A percentile compares a stretch with the other conserved stretches of the same genome.
phyloP scores from a whole-genome alignment of 2,888 invertebrate species.

The Agonopterix heracliana region DNA sequence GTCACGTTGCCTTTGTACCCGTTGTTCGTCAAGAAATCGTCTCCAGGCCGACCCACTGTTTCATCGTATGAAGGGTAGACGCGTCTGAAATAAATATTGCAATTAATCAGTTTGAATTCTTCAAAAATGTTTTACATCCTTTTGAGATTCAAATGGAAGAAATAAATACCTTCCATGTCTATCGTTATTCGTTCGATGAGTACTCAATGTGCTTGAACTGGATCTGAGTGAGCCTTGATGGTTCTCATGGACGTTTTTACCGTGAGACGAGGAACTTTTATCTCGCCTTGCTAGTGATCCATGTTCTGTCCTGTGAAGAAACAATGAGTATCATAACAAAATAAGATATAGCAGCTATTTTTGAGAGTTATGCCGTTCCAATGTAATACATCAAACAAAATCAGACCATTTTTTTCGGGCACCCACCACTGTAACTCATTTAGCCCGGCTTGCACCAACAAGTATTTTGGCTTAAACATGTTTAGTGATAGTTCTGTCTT shows the following conservation, averaged over 20 bases:
- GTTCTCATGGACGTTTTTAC: constrained; percentile 50
- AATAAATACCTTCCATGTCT: constrained; percentile 58
- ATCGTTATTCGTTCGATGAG: constrained; percentile 71
- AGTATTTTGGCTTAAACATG: no score
- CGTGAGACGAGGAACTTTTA: constrained; percentile 51
- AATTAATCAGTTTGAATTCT: not conserved
- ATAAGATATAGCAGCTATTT: not conserved
- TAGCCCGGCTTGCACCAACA: no score
- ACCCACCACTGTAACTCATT: no score
- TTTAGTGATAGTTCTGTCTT: no score
- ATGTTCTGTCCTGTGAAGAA: constrained; percentile 45
- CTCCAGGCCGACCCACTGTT: constrained; percentile 41
- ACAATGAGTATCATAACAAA: no score
- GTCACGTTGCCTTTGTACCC: constrained; percentile 61
- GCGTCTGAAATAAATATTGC: constrained; percentile 43
- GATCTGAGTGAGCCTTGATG: constrained; percentile 77
- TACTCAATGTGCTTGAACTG: constrained; percentile 74
- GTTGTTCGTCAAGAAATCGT: constrained; percentile 64
- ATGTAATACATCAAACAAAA: not conserved
- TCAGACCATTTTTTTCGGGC: no score
- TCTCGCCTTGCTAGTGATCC: constrained; percentile 64
- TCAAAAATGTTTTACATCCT: not conserved
- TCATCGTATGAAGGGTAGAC: constrained; percentile 65
- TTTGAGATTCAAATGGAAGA: not conserved
- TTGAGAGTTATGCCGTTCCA: not conserved